A percentile compares a stretch with the other conserved stretches of the same genome.
These are phyloP conservation scores for Pelecanoides urinatrix DNA, from an alignment of 2,113 vertebrate species.

Conservation along the genomic window DNA sequence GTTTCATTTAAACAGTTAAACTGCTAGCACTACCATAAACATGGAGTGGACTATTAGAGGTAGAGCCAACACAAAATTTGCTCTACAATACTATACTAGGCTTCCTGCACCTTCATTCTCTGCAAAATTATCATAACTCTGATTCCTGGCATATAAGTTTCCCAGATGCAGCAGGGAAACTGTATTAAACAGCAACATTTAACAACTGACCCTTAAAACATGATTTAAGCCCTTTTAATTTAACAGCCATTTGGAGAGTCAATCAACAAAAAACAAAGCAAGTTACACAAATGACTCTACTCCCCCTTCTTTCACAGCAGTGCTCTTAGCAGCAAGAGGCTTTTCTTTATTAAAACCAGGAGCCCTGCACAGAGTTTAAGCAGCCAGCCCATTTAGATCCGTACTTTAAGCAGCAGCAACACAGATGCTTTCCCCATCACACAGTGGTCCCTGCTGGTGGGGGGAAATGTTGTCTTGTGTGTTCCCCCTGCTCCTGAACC, in stretches of 20 bases:
- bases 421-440: not conserved
- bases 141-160: accelerated
- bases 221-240: not conserved
- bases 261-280: not conserved
- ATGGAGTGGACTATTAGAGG: accelerated
- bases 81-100: too few relatives aligned
- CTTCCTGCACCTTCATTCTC: not conserved
- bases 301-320: accelerated
- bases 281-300: not conserved
- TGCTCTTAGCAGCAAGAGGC: not conserved
- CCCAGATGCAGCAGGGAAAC: too few relatives aligned
- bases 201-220: too few relatives aligned
- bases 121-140: too few relatives aligned
- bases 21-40: too few relatives aligned
- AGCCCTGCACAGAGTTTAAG: not conserved
- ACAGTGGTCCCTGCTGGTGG: not conserved
- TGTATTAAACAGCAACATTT: not conserved
- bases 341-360: accelerated
- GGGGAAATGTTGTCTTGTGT: accelerated
- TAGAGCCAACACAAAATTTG: not conserved
- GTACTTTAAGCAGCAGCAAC: not conserved
- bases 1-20: not conserved
- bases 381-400: not conserved
- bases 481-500: not conserved
- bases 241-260: not conserved